A percentile compares a stretch with the other conserved stretches of the same genome.
Evolutionary conservation across 2,113 vertebrate genomes (phyloP).

Genomic region (Tricholaema leucomelas): DNA sequence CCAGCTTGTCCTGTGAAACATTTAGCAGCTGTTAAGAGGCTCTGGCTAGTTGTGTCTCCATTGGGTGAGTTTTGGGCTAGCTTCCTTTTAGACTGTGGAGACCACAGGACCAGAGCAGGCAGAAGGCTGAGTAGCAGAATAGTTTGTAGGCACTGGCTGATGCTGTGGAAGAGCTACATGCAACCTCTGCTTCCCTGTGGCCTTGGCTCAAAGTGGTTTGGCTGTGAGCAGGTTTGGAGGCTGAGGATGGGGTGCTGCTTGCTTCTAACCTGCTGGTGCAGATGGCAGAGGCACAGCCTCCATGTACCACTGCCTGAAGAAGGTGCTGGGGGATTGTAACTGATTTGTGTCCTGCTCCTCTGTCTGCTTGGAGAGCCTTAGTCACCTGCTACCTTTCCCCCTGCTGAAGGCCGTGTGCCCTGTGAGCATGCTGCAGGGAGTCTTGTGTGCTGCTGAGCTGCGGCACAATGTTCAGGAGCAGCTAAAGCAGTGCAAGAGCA

Average conservation of each 20-base stretch:
- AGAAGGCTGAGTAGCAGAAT: background rate
- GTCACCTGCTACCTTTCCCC: background rate
- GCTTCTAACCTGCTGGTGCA: background rate
- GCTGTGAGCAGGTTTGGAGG: background rate
- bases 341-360: background rate
- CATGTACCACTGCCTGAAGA: background rate
- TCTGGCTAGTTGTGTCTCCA: background rate
- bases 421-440: fast-evolving
- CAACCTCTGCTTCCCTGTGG: background rate
- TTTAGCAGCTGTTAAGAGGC: background rate
- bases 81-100: background rate
- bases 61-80: background rate
- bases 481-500: background rate
- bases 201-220: background rate
- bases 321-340: background rate
- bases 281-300: too few relatives aligned
- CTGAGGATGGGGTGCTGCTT: fast-evolving
- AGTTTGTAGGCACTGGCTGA: background rate
- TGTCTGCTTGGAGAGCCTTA: background rate
- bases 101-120: background rate
- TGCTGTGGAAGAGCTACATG: background rate
- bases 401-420: fast-evolving
- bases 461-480: background rate
- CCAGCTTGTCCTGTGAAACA: background rate
- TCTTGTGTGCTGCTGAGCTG: background rate